phyloP scores from a whole-genome alignment of 2,888 invertebrate genomes.

The Horisme vitalbata region DNA sequence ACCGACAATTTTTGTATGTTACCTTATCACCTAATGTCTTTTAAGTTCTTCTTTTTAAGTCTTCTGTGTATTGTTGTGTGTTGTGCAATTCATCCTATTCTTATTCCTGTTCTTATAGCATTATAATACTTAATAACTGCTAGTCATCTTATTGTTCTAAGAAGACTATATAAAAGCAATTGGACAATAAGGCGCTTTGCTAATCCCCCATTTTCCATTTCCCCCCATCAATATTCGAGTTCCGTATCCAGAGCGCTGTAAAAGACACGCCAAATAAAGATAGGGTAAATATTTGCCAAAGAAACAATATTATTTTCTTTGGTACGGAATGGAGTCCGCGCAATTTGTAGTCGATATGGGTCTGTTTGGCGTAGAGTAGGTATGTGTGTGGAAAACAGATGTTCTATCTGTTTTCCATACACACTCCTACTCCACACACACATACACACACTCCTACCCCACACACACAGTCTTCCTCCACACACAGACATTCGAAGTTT shows the following conservation, averaged over 20 bases:
- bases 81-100: too few species aligned
- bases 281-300: constrained; percentile 77
- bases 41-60: too few species aligned
- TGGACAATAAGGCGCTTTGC: constrained; percentile 20
- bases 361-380: constrained; percentile 57
- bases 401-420: too few species aligned
- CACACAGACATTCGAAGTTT: too few species aligned
- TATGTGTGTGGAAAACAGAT: constrained; percentile 29
- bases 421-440: too few species aligned
- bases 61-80: too few species aligned
- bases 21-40: too few species aligned
- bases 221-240: constrained; percentile 41
- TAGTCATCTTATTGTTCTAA: neutral
- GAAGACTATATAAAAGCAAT: constrained; percentile 15
- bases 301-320: constrained; percentile 81
- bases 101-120: too few species aligned
- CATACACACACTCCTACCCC: too few species aligned
- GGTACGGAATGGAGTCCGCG: constrained; percentile 54
- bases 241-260: constrained; percentile 41
- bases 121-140: too few species aligned
- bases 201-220: constrained; percentile 22
- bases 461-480: too few species aligned
- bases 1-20: too few species aligned
- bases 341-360: constrained; percentile 81
- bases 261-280: constrained; percentile 65